These are phyloP conservation scores for Nibea albiflora DNA, from an alignment of 2,113 vertebrate species.

Conservation along the genomic window DNA sequence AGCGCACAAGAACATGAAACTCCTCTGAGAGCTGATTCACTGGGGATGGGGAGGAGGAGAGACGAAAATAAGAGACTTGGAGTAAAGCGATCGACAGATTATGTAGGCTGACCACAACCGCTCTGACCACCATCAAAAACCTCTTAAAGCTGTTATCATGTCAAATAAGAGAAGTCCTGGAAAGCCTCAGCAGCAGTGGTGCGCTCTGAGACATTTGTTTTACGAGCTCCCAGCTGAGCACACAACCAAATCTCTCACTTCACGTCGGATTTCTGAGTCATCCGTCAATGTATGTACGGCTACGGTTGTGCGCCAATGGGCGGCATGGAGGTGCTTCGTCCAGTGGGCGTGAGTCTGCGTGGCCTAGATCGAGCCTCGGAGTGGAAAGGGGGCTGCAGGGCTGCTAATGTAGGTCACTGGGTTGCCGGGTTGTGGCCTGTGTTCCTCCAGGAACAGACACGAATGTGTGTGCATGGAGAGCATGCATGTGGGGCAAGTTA, in stretches of 20 bases:
- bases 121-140: slow-evolving; percentile 47
- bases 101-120: slow-evolving; percentile 52
- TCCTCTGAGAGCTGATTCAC: slow-evolving; percentile 58
- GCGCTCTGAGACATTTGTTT: slow-evolving; percentile 43
- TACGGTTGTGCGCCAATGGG: slow-evolving; percentile 32
- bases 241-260: slow-evolving; percentile 60
- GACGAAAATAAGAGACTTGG: slow-evolving; percentile 17
- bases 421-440: slow-evolving; percentile 35
- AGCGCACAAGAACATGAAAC: slow-evolving; percentile 37
- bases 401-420: slow-evolving; percentile 61
- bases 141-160: slow-evolving; percentile 53
- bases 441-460: slow-evolving; percentile 28
- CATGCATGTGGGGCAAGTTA: slow-evolving; percentile 29
- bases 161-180: slow-evolving; percentile 56
- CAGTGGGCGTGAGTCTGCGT: slow-evolving; percentile 35
- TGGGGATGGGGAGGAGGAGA: neutral
- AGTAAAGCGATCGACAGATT: slow-evolving; percentile 60
- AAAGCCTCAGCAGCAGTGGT: slow-evolving; percentile 38
- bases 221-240: slow-evolving; percentile 45
- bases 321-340: slow-evolving; percentile 34
- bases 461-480: slow-evolving; percentile 15
- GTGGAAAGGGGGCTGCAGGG: neutral
- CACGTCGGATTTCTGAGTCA: slow-evolving; percentile 53
- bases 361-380: slow-evolving; percentile 53
- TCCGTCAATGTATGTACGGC: slow-evolving; percentile 49